These are phyloP conservation scores for Crypturellus undulatus DNA, from an alignment of 2,113 vertebrate species.

Conservation along the genomic window DNA sequence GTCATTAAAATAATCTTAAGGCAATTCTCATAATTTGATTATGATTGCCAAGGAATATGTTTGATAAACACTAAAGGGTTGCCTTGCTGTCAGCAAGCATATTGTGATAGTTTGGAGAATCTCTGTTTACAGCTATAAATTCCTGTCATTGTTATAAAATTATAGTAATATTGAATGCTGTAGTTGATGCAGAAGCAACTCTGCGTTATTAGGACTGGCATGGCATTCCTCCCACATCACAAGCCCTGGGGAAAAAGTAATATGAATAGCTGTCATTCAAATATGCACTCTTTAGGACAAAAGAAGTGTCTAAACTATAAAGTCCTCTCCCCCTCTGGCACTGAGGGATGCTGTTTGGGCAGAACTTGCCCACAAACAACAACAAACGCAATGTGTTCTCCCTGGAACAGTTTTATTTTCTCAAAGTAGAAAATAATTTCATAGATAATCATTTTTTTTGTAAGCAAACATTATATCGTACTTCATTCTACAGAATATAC, in stretches of 20 bases:
- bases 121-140: neutral
- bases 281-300: neutral
- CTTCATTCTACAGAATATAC: neutral
- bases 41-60: neutral
- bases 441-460: fast-evolving
- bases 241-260: neutral
- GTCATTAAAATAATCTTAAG: neutral
- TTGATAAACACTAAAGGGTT: neutral
- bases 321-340: neutral
- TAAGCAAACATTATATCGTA: neutral
- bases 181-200: neutral
- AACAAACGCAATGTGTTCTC: neutral
- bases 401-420: neutral
- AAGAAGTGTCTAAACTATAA: neutral
- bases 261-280: neutral
- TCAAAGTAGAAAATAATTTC: neutral
- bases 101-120: neutral
- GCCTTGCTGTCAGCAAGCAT: neutral
- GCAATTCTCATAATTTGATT: neutral
- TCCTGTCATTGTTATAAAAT: neutral
- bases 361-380: neutral
- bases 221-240: neutral
- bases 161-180: neutral
- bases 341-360: neutral
- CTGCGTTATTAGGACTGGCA: neutral